These are phyloP conservation scores for Cosmopolites sordidus DNA, from an alignment of 2,888 invertebrate genomes.

Conservation along the genomic window DNA sequence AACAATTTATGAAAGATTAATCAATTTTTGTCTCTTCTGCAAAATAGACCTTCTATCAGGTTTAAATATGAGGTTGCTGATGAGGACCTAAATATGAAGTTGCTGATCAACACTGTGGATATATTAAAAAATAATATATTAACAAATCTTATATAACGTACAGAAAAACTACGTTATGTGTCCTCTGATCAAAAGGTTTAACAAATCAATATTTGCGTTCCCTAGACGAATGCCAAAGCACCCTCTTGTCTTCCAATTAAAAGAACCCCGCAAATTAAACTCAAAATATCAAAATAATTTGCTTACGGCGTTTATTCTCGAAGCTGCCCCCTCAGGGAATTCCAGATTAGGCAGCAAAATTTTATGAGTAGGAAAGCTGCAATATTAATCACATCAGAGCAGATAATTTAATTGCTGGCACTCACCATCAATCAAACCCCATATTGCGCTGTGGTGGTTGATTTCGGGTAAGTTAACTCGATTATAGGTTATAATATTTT, in stretches of 20 bases:
- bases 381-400: conserved; percentile 20
- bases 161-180: too few relatives aligned
- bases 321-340: conserved; percentile 2
- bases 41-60: too few relatives aligned
- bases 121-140: too few relatives aligned
- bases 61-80: too few relatives aligned
- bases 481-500: conserved; percentile 16
- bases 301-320: conserved; percentile 3
- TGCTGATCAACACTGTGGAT: too few relatives aligned
- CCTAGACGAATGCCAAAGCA: too few relatives aligned
- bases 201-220: too few relatives aligned
- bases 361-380: conserved; percentile 19
- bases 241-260: not conserved
- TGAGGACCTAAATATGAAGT: too few relatives aligned
- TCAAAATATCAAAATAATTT: conserved; percentile 7
- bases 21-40: too few relatives aligned
- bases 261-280: conserved; percentile 3
- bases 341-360: conserved; percentile 5
- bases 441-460: conserved; percentile 17
- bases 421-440: conserved; percentile 7
- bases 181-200: too few relatives aligned
- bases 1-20: too few relatives aligned
- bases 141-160: too few relatives aligned
- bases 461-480: conserved; percentile 13
- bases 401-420: conserved; percentile 18